Evolutionary conservation across 2,888 invertebrate species (phyloP).

Genomic region (Drosophila melanocephala): DNA sequence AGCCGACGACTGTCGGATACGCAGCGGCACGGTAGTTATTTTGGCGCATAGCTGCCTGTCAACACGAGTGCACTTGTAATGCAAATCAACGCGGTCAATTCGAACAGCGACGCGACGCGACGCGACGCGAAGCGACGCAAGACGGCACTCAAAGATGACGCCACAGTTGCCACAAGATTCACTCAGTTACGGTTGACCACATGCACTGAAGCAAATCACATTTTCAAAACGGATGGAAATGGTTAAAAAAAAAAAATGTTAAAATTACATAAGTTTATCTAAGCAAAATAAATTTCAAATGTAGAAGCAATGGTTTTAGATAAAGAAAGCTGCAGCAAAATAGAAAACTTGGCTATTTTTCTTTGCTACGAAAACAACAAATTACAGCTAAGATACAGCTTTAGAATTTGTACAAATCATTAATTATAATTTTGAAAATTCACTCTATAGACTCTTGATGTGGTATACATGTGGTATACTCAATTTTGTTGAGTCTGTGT

Average conservation of each 20-base stretch:
- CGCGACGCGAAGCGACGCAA: conserved; percentile 43
- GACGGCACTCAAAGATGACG: conserved; percentile 51
- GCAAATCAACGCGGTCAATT: conserved; percentile 82
- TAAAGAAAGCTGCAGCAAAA: not conserved
- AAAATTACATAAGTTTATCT: not conserved
- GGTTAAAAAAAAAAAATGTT: not conserved
- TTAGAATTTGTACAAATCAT: not conserved
- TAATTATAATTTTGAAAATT: not conserved
- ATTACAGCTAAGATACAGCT: not conserved
- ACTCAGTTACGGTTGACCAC: conserved; percentile 13
- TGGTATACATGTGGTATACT: not conserved
- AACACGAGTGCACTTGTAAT: conserved; percentile 83
- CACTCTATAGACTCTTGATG: not conserved
- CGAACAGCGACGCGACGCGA: conserved; percentile 45
- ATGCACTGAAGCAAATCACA: not conserved
- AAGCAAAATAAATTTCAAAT: too few relatives aligned
- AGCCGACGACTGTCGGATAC: conserved; percentile 20
- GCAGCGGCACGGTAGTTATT: conserved; percentile 81
- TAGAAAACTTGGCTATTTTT: not conserved
- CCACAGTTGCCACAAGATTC: conserved; percentile 46
- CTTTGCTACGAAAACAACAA: not conserved
- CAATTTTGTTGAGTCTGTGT: not conserved
- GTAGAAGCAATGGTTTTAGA: not conserved
- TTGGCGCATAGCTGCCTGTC: conserved; percentile 82
- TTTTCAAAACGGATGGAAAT: not conserved